Base-by-base conservation (phyloP, 2,113 vertebrate genomes). In the Leuciscus idus region DNA sequence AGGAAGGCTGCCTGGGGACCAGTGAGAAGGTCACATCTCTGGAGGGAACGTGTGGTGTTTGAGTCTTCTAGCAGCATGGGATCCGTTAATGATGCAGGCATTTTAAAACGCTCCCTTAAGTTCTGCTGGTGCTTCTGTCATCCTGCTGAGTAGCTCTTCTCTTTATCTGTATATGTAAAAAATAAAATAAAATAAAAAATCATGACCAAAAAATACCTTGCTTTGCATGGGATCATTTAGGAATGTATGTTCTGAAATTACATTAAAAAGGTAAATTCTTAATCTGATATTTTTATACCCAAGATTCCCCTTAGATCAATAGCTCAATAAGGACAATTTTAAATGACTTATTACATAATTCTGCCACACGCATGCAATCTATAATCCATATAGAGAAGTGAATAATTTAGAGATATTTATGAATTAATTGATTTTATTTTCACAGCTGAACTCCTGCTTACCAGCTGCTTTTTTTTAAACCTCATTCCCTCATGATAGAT, bases 11-110 rank as follows among this genome's bases (percentile, higher is more conserved):
- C 87, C 84, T 83, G 84, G 87, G 87, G 84, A 88, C 79, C 84
- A 59, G 84, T 33, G 87, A 86, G 79, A 88, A 85, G 84, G 84
- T 88, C 84, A 88, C 87, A 72, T 86, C 87, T 88, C 87, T 73
- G 70, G 82, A 68, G 80, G 79, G 70, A 81, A 80, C 28, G 66
- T 64, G 84, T 68, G 74, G 79, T 78, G 87, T 82, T 77, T 72
- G 59, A 78, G 72, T 85, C 79, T 74, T 64, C 39, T 52, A 81
- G 50, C 84, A 85, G 80, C 87, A 85, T 88, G 87, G 84, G 78
- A 85, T 43, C 59, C 28, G 39, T 70, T 88, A 88, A 88, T 88
- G 87, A 88, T 85, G 72, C 26, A 50, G 73, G 73, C 36, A 30
- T 85, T 88, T 85, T 74, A 55, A 78, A 84, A 88, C 39, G 48